Conservation (phyloP, 2,113 vertebrate genomes). For the Pluvialis apricaria region DNA sequence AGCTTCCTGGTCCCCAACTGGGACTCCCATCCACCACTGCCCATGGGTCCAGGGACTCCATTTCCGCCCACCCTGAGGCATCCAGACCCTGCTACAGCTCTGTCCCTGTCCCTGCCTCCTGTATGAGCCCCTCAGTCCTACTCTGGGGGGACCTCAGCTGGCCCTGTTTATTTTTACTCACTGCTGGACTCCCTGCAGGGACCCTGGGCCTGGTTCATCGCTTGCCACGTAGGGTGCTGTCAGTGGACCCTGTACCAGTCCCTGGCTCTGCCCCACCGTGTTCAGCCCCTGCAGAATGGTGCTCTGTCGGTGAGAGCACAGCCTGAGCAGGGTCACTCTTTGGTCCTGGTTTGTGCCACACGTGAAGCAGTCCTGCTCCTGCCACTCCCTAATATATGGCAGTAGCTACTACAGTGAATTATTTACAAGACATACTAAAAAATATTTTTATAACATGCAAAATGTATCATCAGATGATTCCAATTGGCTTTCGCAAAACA, state of each 20-base stretch:
- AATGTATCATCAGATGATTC: background rate
- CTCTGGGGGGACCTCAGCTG: background rate
- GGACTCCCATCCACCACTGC: background rate
- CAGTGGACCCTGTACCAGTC: rapidly evolving
- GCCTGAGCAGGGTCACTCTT: rapidly evolving
- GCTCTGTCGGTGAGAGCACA: background rate
- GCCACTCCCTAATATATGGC: too few relatives aligned
- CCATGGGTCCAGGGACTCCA: background rate
- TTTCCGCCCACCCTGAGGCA: background rate
- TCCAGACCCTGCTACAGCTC: background rate
- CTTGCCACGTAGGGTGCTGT: background rate
- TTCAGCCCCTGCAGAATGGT: background rate
- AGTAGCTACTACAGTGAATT: background rate
- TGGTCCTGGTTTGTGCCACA: background rate
- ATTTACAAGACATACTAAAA: background rate
- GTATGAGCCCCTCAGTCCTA: rapidly evolving
- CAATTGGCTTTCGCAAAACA: background rate
- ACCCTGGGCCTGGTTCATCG: rapidly evolving
- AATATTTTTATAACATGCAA: background rate
- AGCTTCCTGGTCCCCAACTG: background rate
- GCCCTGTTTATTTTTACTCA: background rate
- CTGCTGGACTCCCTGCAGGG: background rate
- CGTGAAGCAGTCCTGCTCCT: rapidly evolving
- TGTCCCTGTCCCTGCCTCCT: background rate
- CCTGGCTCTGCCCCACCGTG: rapidly evolving